A percentile compares a stretch with the other conserved stretches of the same genome.
Evolutionary conservation across 2,113 vertebrate species (phyloP).

Genomic region (Ptilorrhoa leucosticta): DNA sequence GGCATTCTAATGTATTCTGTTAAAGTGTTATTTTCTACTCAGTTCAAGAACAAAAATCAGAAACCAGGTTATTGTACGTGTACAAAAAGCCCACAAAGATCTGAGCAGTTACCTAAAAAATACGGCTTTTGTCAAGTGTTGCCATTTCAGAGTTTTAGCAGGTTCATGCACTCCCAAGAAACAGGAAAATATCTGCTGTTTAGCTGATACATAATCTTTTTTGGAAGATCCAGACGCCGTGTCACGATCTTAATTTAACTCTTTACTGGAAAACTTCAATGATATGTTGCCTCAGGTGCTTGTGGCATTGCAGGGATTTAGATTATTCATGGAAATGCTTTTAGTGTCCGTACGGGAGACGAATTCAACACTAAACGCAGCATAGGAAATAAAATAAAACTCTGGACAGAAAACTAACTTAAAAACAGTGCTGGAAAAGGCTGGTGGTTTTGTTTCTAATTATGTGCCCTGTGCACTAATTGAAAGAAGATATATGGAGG

Average conservation of each 20-base stretch:
- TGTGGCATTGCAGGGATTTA: neutral
- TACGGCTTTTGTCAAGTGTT: neutral
- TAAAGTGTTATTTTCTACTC: neutral
- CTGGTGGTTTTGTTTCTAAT: neutral
- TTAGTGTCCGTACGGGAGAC: accelerated
- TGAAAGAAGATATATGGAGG: neutral
- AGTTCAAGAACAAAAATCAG: neutral
- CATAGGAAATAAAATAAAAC: neutral
- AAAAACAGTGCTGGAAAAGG: neutral
- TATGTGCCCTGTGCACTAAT: neutral
- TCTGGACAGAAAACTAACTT: neutral
- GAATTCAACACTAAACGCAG: neutral
- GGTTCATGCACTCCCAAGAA: neutral
- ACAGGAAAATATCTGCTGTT: neutral
- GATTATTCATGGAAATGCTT: neutral
- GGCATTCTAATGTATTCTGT: neutral
- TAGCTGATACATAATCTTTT: neutral
- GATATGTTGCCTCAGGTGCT: accelerated
- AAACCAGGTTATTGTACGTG: neutral
- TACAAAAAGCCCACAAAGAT: neutral
- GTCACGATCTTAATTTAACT: neutral
- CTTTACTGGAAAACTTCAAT: neutral
- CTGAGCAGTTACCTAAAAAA: neutral
- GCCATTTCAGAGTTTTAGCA: neutral
- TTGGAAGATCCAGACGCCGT: neutral